Evolutionary conservation across 2,888 invertebrate species (phyloP), one percentile per base, ranked within the genome.

Genomic region (Tachina fera): DNA sequence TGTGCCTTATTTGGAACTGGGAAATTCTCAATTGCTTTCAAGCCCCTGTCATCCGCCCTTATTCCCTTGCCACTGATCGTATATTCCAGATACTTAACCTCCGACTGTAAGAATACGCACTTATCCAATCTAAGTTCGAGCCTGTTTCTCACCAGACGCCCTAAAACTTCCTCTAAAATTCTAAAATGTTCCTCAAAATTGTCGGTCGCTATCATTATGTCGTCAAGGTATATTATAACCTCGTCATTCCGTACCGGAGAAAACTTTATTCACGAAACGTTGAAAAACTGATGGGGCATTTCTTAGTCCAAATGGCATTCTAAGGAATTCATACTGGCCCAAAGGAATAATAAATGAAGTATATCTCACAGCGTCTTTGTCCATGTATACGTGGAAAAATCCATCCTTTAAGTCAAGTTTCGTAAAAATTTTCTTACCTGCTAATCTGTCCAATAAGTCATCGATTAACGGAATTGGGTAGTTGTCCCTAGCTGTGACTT

Each of bases 51-150:
- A 58, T 83, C 83, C 3, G 84, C 75, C 10, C 71, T 65, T 11
- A 81, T 85, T 0, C 87, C 87, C 0, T 61, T 31, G 31, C 71
- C 70, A 3, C 43, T 31, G 13, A 87, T 53, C 4, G 14, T 63
- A 65, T 87, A 85, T 0, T 80, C 83, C 6, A 87, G 74, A 58
- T 85, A 83, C 11, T 63, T 49, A 1, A 87, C 31, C 14, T 47
- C 53, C 2, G 63, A 45, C n/a, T 80, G 31, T 13, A 75, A 45
- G 47, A 86, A 84, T 11, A 74, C 61, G 49, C 87, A 86, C 49
- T 87, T 85, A 16, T 80, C 76, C 16, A 83, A 43, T 4, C 75
- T 56, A 5, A 76, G 43, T 49, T 85, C 70, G 0, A 83, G 13
- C 6, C 31, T 58, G 22, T 63, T 78, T 6, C 16, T 9, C 0